phyloP scores from a whole-genome alignment of 2,113 vertebrate genomes.

The Forbesichthys agassizii region DNA sequence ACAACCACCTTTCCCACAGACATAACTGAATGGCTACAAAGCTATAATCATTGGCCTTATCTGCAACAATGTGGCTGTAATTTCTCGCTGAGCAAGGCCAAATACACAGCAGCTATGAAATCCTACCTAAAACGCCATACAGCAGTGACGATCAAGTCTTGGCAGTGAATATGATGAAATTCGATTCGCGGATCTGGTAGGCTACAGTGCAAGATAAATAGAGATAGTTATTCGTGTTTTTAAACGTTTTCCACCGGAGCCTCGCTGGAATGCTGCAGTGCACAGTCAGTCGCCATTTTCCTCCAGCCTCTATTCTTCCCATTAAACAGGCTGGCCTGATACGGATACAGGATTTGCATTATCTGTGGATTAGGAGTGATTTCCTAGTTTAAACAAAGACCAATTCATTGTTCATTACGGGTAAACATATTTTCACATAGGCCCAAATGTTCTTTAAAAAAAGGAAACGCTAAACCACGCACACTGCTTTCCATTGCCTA shows the following conservation, averaged over 20 bases:
- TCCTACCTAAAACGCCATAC: too few species aligned
- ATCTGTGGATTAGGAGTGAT: not conserved
- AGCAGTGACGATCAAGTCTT: too few species aligned
- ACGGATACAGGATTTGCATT: not conserved
- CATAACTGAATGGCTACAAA: conserved; percentile 8
- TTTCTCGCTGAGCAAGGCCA: too few species aligned
- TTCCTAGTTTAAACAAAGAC: not conserved
- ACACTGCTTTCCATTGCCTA: too few species aligned
- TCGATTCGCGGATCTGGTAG: too few species aligned
- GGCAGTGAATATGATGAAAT: too few species aligned
- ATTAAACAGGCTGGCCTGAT: conserved; percentile 37
- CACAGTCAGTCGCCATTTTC: conserved; percentile 92
- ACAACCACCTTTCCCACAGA: not conserved
- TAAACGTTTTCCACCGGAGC: conserved; percentile 18
- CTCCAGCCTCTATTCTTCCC: conserved; percentile 73
- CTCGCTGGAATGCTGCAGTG: conserved; percentile 83
- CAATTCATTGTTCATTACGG: too few species aligned
- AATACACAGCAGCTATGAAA: too few species aligned
- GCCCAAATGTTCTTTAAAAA: too few species aligned
- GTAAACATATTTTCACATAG: too few species aligned
- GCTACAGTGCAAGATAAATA: too few species aligned
- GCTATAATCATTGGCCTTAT: conserved; percentile 3
- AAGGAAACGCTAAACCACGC: too few species aligned
- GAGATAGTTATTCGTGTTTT: not conserved
- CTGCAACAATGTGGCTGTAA: conserved; percentile 8